Evolutionary conservation across 2,888 invertebrate genomes (phyloP), one percentile per base, ranked within the genome.

Genomic region (Apotomis capreana): DNA sequence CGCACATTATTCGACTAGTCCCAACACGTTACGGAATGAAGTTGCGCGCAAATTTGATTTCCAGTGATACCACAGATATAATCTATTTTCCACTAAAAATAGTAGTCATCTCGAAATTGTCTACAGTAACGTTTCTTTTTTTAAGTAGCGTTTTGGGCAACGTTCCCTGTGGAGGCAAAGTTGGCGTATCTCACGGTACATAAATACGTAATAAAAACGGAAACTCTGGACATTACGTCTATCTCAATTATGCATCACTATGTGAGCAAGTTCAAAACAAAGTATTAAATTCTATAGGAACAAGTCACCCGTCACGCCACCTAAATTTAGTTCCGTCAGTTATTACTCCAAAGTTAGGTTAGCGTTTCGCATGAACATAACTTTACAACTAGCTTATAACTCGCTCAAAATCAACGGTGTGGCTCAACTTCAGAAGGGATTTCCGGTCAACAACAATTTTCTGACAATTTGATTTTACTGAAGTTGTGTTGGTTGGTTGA

Each of bases 341-440:
- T 69, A 63, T 59, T 64, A 61, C 49, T 51, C 10, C 12, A 60
- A 67, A 61, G 61, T 71, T 71, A 26, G 65, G 61, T 71, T 71
- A 26, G 65, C 70, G 60, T 70, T 70, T 61, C 55, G 40, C 37
- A 44, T 61, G 49, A 70, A 64, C 46, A 62, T 49, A 69, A 58
- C 58, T 58, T 52, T 12, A 59, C 59, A 59, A 64, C 54, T 57
- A 58, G 63, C 63, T 62, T 60, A 26, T 46, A 62, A 68, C 67
- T 67, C 62, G 69, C 61, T 67, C 61, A 71, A 71, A 71, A 71
- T 71, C 67, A 62, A 71, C 71, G 67, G 55, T 62, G 61, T 61
- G 46, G 60, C 51, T 44, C 51, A 49, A 62, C 67, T 54, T 64
- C 61, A 62, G 67, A 26, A 37, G 5, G 57, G 44, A 62, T 61